Percentiles rank a stretch among this genome's conserved stretches.
Evolutionary conservation across 2,113 vertebrate genomes (phyloP).

Genomic region (Actenoides lindsayi): DNA sequence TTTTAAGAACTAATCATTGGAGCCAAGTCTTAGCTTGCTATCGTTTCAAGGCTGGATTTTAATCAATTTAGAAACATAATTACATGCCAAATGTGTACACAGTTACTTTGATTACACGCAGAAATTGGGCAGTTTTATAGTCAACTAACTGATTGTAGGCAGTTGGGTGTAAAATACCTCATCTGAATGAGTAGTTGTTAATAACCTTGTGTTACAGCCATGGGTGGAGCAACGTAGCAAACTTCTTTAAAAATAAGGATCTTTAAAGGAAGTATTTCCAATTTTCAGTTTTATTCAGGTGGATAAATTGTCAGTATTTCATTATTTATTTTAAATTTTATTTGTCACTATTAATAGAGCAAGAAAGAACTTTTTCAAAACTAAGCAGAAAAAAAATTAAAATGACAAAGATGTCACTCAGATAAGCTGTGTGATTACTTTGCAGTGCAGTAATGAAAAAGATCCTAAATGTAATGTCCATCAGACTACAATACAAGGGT

Average conservation of each 20-base stretch:
- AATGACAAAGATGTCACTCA: neutral
- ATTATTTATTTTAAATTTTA: neutral
- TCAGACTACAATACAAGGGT: neutral
- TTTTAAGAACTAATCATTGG: constrained; percentile 61
- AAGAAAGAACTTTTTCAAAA: neutral
- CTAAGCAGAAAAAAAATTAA: neutral
- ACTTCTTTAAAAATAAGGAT: neutral
- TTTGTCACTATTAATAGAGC: neutral
- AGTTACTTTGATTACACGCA: constrained; percentile 64
- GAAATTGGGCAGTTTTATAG: constrained; percentile 55
- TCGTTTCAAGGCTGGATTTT: constrained; percentile 58
- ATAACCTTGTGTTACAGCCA: neutral
- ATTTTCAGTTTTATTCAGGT: neutral
- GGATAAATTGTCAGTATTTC: neutral
- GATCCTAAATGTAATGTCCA: neutral
- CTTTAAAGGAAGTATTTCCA: neutral
- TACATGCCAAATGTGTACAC: constrained; percentile 65
- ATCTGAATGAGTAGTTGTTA: neutral
- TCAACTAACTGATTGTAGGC: constrained; percentile 44
- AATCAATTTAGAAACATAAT: constrained; percentile 65
- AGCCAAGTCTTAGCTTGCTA: constrained; percentile 45
- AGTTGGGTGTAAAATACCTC: constrained; percentile 33
- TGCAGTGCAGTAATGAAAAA: neutral
- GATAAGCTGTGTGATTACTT: neutral
- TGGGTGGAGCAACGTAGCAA: neutral